Evolutionary conservation across 1,140 invertebrate genomes (phyloP).

Genomic region (Aphelenchoides besseyi): DNA sequence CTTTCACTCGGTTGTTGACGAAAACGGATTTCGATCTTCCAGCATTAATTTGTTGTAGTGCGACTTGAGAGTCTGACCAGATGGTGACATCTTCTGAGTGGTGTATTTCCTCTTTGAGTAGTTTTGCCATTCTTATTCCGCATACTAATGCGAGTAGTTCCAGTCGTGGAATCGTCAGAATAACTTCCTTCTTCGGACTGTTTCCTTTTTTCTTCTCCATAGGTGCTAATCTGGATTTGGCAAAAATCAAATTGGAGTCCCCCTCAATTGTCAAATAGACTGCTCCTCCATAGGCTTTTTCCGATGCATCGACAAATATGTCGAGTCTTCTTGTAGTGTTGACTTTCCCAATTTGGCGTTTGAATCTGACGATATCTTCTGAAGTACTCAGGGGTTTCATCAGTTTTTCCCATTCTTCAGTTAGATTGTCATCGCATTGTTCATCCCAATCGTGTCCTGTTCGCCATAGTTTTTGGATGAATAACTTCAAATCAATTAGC

Average conservation of each 20-base stretch:
- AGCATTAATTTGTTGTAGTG: neutral
- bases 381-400: neutral
- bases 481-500: neutral
- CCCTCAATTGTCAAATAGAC: neutral
- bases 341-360: neutral
- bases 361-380: neutral
- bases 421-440: neutral
- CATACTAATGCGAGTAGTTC: neutral
- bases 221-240: neutral
- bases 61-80: neutral
- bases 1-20: neutral
- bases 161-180: slow-evolving; percentile 4
- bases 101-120: neutral
- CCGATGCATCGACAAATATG: neutral
- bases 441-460: neutral
- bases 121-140: neutral
- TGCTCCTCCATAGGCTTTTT: neutral
- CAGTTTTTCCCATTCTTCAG: neutral
- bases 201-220: neutral
- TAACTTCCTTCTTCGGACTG: neutral
- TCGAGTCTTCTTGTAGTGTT: neutral
- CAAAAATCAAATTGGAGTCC: neutral
- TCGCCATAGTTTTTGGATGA: neutral
- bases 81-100: neutral
- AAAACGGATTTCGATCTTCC: neutral